Conservation (phyloP, 1,140 invertebrate species). For the Drosophila asahinai region DNA sequence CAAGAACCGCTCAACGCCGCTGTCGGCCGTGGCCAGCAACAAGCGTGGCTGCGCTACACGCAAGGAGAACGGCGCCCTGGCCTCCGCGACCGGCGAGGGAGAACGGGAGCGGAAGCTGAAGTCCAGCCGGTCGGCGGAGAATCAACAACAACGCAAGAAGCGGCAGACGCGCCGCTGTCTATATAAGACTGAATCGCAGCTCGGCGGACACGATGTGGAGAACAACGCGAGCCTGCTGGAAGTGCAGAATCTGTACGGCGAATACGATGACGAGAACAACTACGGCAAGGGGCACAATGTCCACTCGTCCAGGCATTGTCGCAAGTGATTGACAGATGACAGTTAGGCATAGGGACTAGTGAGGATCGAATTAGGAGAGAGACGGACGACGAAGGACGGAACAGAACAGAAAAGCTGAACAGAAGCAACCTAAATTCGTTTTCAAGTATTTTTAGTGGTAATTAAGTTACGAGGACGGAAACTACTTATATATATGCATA, state of each 20-base stretch:
- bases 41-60: conserved; percentile 77
- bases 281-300: conserved; percentile 71
- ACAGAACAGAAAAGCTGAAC: conserved; percentile 15
- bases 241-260: conserved; percentile 65
- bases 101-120: conserved; percentile 57
- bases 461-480: conserved; percentile 36
- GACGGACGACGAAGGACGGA: not conserved
- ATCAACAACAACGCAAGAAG: conserved; percentile 42
- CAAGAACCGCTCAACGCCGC: conserved; percentile 42
- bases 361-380: conserved; percentile 4
- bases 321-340: conserved; percentile 63
- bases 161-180: conserved; percentile 75
- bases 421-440: conserved; percentile 36
- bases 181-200: conserved; percentile 77
- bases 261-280: conserved; percentile 77
- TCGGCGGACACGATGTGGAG: conserved; percentile 63
- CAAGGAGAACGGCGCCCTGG: conserved; percentile 54
- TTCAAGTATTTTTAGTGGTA: conserved; percentile 72
- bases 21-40: conserved; percentile 63
- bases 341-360: conserved; percentile 32
- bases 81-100: conserved; percentile 72
- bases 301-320: conserved; percentile 71
- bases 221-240: conserved; percentile 76
- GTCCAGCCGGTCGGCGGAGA: conserved; percentile 25
- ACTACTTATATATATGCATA: conserved; percentile 20